Percentiles rank a stretch among this genome's conserved stretches.
Conservation (phyloP, 2,113 vertebrate species). For the Myotis brandtii region DNA sequence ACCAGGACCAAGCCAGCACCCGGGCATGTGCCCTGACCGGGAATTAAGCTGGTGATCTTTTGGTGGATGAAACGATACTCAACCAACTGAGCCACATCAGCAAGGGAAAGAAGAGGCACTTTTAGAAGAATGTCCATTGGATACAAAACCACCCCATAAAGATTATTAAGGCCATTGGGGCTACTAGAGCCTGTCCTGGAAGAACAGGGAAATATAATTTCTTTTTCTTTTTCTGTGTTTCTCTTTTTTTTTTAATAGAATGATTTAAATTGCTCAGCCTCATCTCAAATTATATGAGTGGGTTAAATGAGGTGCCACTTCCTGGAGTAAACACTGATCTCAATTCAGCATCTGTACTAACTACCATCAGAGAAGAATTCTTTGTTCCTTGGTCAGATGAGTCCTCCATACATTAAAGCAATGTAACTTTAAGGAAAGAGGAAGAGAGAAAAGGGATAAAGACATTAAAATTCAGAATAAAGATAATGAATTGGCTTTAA, state of each 20-base stretch:
- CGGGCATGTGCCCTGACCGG: too few relatives aligned
- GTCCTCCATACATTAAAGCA: neutral
- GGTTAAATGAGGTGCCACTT: neutral
- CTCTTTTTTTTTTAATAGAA: neutral
- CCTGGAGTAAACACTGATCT: neutral
- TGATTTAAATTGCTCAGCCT: neutral
- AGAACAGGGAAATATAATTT: neutral
- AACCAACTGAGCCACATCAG: too few relatives aligned
- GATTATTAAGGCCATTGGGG: neutral
- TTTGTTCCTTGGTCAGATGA: neutral
- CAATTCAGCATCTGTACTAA: neutral
- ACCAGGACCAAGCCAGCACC: too few relatives aligned
- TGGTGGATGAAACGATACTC: too few relatives aligned
- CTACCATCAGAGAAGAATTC: neutral
- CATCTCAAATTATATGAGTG: neutral
- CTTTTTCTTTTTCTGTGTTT: too few relatives aligned
- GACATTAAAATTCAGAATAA: slow-evolving; percentile 43
- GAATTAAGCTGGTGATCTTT: too few relatives aligned
- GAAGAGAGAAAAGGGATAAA: neutral
- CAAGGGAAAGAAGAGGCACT: neutral
- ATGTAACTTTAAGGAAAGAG: slow-evolving; percentile 45
- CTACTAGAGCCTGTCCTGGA: neutral
- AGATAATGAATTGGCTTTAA: slow-evolving; percentile 59
- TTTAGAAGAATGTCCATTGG: neutral
- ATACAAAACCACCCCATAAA: neutral